Conservation (phyloP, 2,113 vertebrate species). For the Neoarius graeffei region DNA sequence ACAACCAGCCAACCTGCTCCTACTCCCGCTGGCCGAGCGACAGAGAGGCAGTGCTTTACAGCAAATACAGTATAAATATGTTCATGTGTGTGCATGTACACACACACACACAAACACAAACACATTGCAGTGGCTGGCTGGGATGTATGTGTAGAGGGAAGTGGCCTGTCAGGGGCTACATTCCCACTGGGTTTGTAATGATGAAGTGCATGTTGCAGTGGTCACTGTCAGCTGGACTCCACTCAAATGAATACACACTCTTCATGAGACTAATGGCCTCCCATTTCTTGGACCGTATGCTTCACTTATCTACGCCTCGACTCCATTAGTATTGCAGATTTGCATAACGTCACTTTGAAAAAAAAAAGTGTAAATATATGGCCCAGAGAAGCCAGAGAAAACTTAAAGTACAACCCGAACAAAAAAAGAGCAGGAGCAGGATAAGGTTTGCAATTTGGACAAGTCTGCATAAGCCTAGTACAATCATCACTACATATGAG, state of each 20-base stretch:
- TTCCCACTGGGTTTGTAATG: constrained; percentile 53
- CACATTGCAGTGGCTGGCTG: constrained; percentile 48
- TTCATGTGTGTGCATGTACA: not conserved
- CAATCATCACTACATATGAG: not conserved
- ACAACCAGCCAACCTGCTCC: constrained; percentile 70
- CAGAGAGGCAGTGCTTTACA: constrained; percentile 30
- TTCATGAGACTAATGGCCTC: constrained; percentile 36
- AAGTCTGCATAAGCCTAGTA: not conserved
- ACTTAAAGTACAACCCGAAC: not conserved
- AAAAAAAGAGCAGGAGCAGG: not conserved
- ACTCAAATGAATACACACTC: constrained; percentile 41
- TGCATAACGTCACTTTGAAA: not conserved
- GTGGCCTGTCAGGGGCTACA: constrained; percentile 50
- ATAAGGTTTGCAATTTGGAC: constrained; percentile 2
- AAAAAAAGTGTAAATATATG: not conserved
- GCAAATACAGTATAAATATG: constrained; percentile 37
- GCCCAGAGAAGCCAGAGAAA: not conserved
- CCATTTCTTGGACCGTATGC: constrained; percentile 18
- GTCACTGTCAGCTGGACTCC: constrained; percentile 43
- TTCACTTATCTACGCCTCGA: constrained; percentile 7
- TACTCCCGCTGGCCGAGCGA: constrained; percentile 65
- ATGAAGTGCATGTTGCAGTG: constrained; percentile 46
- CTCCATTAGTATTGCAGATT: not conserved
- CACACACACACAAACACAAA: constrained; percentile 22
- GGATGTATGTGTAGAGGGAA: constrained; percentile 47